phyloP scores from a whole-genome alignment of 2,888 invertebrate species.

The Ormyrus labotus region DNA sequence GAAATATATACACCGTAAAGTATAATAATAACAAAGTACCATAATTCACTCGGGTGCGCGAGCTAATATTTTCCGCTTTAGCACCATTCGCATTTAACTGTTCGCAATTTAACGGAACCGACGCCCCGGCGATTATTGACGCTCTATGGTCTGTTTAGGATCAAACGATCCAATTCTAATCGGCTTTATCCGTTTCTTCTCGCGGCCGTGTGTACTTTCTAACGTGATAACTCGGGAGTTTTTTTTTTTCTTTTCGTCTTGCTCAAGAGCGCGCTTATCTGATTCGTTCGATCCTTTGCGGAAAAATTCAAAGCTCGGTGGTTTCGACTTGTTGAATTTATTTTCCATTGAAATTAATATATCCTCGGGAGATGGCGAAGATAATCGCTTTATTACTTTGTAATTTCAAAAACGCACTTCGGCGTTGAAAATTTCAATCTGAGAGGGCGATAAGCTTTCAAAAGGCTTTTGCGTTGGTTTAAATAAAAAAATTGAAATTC shows the following conservation, averaged over 20 bases:
- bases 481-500: no score
- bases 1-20: background rate
- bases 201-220: background rate
- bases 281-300: background rate
- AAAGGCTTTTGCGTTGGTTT: no score
- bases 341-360: no score
- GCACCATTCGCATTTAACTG: constrained; percentile 21
- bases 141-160: constrained; percentile 31
- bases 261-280: background rate
- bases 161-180: constrained; percentile 39
- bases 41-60: constrained; percentile 14
- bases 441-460: no score
- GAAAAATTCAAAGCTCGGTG: no score
- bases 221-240: background rate
- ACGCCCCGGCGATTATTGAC: constrained; percentile 8
- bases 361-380: no score
- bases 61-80: constrained; percentile 45
- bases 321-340: no score
- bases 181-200: constrained; percentile 1
- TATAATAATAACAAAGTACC: constrained; percentile 13
- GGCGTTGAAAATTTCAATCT: no score
- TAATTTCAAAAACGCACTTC: no score
- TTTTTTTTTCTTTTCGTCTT: background rate
- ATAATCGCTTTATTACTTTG: no score
- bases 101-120: constrained; percentile 3